Evolutionary conservation across 30 jellyfish, hydroid and myxozoan species (phyloP).

Genomic region (Hydra vulgaris): DNA sequence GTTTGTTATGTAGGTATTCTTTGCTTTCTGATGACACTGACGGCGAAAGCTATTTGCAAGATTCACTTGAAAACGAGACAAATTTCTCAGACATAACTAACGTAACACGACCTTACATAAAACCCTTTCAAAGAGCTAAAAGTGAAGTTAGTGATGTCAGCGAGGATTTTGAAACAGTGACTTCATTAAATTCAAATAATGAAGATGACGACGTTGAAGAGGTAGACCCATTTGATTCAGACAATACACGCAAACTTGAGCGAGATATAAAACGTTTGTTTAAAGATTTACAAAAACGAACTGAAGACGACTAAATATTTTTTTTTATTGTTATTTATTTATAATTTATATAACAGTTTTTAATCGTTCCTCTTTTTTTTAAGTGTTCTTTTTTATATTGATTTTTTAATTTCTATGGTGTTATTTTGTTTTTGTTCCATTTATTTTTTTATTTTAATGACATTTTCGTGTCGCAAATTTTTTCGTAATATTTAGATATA

Average conservation of each 20-base stretch:
- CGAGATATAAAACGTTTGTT: conserved; percentile 60
- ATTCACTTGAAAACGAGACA: conserved; percentile 59
- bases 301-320: conserved; percentile 48
- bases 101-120: conserved; percentile 62
- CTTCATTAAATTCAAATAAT: conserved; percentile 64
- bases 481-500: neutral
- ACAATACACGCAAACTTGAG: conserved; percentile 71
- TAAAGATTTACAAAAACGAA: conserved; percentile 51
- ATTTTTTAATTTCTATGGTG: neutral
- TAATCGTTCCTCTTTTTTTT: neutral
- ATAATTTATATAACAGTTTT: no score
- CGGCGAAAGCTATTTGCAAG: conserved; percentile 51
- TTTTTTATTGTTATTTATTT: neutral
- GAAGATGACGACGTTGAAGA: conserved; percentile 50
- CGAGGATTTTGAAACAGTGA: conserved; percentile 51
- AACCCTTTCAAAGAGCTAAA: conserved; percentile 31
- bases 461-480: neutral
- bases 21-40: conserved; percentile 47
- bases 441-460: no score
- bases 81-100: conserved; percentile 45
- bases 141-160: conserved; percentile 53
- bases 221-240: conserved; percentile 79
- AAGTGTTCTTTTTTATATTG: neutral
- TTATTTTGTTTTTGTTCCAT: neutral
- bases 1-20: conserved; percentile 38